phyloP scores from a whole-genome alignment of 2,113 vertebrate species.

The Procavia capensis region DNA sequence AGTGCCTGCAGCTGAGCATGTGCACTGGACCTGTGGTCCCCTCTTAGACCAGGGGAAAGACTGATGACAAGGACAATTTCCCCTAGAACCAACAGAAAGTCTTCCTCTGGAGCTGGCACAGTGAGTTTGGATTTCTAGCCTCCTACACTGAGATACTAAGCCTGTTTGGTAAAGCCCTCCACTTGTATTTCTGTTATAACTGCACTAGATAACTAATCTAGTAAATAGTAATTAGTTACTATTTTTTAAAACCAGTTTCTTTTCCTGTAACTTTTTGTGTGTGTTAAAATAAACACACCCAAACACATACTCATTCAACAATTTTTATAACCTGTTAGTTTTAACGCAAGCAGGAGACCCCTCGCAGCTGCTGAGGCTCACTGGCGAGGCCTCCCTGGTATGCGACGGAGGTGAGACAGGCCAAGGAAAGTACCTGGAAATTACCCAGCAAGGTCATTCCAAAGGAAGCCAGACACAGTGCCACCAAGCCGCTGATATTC shows the following conservation, averaged over 20 bases:
- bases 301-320: background rate
- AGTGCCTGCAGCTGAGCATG: too few relatives aligned
- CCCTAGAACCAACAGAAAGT: too few relatives aligned
- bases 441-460: constrained; percentile 97
- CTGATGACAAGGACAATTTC: too few relatives aligned
- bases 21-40: too few relatives aligned
- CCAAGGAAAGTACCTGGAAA: constrained; percentile 91
- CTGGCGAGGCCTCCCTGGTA: background rate
- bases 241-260: background rate
- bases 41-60: too few relatives aligned
- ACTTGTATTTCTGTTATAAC: too few relatives aligned
- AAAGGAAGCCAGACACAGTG: constrained; percentile 90
- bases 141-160: too few relatives aligned
- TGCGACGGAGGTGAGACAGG: constrained; percentile 45
- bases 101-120: too few relatives aligned
- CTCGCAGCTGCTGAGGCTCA: background rate
- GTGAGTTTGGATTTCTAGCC: too few relatives aligned
- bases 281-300: background rate
- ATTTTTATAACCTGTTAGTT: background rate
- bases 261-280: background rate
- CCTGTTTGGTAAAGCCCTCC: too few relatives aligned
- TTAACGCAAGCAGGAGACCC: background rate
- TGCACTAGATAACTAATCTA: too few relatives aligned
- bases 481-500: constrained; percentile 89
- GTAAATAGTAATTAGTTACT: background rate